Conservation (phyloP, 2,113 vertebrate genomes). For the Gallinago paraguaiae region DNA sequence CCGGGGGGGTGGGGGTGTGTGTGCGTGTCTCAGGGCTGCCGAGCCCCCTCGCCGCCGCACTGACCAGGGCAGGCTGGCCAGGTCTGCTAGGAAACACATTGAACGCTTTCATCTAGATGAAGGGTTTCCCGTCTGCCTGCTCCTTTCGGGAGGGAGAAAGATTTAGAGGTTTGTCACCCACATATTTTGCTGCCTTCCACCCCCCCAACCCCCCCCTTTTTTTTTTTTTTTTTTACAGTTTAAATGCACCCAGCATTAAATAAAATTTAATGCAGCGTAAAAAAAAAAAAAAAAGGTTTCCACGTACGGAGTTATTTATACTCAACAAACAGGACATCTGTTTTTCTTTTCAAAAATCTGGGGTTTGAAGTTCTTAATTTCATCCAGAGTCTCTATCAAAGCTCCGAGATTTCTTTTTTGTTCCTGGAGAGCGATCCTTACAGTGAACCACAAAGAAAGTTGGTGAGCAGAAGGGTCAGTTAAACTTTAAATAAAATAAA, state of each 20-base stretch:
- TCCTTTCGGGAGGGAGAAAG: slow-evolving; percentile 25
- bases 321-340: slow-evolving; percentile 82
- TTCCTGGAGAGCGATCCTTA: slow-evolving; percentile 62
- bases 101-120: slow-evolving; percentile 55
- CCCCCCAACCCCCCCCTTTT: too few relatives aligned
- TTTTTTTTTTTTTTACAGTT: slow-evolving; percentile 5
- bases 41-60: not conserved
- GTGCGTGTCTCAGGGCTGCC: not conserved
- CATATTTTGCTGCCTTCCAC: slow-evolving; percentile 14
- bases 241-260: slow-evolving; percentile 68
- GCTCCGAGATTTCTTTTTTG: slow-evolving; percentile 71
- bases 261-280: slow-evolving; percentile 69
- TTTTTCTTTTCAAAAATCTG: slow-evolving; percentile 82
- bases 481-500: not conserved
- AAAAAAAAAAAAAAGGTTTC: slow-evolving; percentile 7
- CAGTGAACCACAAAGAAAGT: slow-evolving; percentile 52
- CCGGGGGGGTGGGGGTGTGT: too few relatives aligned
- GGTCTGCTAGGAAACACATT: slow-evolving; percentile 16
- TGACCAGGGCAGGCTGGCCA: not conserved
- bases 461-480: slow-evolving; percentile 64
- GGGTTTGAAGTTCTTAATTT: slow-evolving; percentile 85
- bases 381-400: slow-evolving; percentile 82
- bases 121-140: slow-evolving; percentile 32
- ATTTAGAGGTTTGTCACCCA: slow-evolving; percentile 65
- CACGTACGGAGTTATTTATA: slow-evolving; percentile 76